Evolutionary conservation across 64 coral and sea anemone species (phyloP).

Genomic region (Porites australiensis): DNA sequence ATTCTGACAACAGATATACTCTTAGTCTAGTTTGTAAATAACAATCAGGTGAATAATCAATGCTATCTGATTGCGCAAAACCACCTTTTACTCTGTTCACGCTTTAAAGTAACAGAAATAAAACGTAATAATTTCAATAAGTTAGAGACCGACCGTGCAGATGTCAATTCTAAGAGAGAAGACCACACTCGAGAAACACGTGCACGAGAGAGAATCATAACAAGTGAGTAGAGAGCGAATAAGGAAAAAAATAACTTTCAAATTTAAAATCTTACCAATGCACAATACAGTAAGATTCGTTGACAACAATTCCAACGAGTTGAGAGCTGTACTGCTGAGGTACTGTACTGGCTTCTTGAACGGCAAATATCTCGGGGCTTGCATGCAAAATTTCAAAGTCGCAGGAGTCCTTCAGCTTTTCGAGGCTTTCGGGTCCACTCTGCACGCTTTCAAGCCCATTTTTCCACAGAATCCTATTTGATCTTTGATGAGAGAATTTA

Average conservation of each 20-base stretch:
- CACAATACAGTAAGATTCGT: slow-evolving; percentile 13
- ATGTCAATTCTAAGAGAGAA: no score
- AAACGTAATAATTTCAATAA: no score
- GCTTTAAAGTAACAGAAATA: no score
- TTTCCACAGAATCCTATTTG: slow-evolving; percentile 26
- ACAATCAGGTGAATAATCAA: background rate
- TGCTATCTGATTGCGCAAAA: no score
- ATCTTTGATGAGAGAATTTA: slow-evolving; percentile 40
- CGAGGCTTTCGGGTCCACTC: slow-evolving; percentile 1
- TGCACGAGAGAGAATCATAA: background rate
- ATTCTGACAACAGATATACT: background rate
- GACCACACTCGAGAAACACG: no score
- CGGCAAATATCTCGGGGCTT: slow-evolving; percentile 30
- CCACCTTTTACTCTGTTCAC: no score
- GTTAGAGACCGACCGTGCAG: no score
- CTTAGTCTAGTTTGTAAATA: background rate
- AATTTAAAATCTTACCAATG: slow-evolving; percentile 2
- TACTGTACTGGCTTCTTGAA: background rate
- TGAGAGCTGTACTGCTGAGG: background rate
- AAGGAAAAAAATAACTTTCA: background rate
- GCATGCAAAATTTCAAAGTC: background rate
- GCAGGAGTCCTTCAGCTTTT: background rate
- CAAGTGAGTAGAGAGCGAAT: background rate
- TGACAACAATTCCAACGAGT: background rate
- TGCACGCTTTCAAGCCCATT: slow-evolving; percentile 28